Evolutionary conservation across 2,113 vertebrate species (phyloP), one percentile per base, ranked within the genome.

Genomic region (Menidia beryllina): DNA sequence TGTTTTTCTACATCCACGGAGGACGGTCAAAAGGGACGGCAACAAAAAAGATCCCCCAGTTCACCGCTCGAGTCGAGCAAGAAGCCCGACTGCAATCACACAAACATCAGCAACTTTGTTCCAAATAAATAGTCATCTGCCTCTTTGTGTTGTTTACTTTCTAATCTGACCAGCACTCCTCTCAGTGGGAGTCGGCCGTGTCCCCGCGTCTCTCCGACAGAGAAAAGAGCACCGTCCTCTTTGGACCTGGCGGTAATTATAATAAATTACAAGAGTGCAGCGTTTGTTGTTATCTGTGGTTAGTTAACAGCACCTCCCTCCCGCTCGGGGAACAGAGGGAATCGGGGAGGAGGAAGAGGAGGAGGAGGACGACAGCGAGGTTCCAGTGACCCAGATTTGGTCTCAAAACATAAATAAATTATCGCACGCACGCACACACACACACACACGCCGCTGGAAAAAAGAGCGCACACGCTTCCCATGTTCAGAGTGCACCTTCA

Each of bases 241-340:
- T 90, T 50, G 76, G 83, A 69, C 73, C 72, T 54, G 77, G 53
- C 92, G 89, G 94, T 95, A 95, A 96, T 95, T 96, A 93, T 95
- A 95, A 95, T 95, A 94, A 95, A 94, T 92, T 91, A 92, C 93
- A 94, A 93, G 93, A 92, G 91, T 72, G 89, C 88, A 78, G 92
- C 82, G 87, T 88, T n/a, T 86, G 92, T 92, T 94, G 91, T 91
- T 89, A 89, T 86, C 93, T 91, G 92, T 92, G 93, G 93, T 94
- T 93, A 87, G 87, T 59, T 89, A 89, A 81, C 80, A 84, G 92
- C 17, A 50, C 91, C 91, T 91, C 90, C 93, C 91, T 91, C 93
- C 92, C 88, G 91, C 90, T 86, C 90, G 72, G 91, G 88, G 88
- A 89, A 74, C 88, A 79, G 71, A 83, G 83, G 86, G 85, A 90